phyloP scores from a whole-genome alignment of 1,140 invertebrate genomes.

The Euglossa dilemma region DNA sequence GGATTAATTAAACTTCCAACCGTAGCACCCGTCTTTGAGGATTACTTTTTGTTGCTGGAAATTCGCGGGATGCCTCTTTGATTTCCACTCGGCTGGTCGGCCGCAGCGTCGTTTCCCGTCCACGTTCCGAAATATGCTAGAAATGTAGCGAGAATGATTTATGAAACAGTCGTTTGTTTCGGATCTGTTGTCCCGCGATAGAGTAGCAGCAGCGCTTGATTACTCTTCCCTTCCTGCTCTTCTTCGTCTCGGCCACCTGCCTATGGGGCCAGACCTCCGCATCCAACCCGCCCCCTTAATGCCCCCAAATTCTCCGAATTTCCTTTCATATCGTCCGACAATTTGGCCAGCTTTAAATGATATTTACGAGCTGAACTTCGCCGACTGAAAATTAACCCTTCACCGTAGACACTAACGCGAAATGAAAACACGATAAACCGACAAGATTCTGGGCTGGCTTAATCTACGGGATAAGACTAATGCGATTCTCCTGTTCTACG shows the following conservation, averaged over 20 bases:
- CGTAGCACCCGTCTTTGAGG: background rate
- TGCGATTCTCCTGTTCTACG: background rate
- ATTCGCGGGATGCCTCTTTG: background rate
- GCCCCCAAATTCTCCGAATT: constrained; percentile 29
- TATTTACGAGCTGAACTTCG: constrained; percentile 14
- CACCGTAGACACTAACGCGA: background rate
- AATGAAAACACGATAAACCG: background rate
- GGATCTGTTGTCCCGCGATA: constrained; percentile 45
- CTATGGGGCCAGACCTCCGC: constrained; percentile 15
- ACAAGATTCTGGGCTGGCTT: background rate
- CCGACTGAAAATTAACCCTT: constrained; percentile 1
- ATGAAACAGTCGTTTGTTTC: constrained; percentile 54
- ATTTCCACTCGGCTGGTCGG: background rate
- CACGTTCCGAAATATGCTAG: constrained; percentile 37
- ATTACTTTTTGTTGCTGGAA: background rate
- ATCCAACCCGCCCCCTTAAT: constrained; percentile 21
- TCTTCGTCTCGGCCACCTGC: constrained; percentile 18
- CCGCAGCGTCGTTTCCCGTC: background rate
- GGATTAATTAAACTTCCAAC: constrained; percentile 4
- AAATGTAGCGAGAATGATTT: constrained; percentile 46
- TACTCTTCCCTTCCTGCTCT: constrained; percentile 42
- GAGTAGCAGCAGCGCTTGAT: constrained; percentile 45
- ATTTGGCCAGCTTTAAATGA: constrained; percentile 23
- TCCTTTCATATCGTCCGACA: constrained; percentile 36
- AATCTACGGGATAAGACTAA: too few species aligned